Evolutionary conservation across 2,888 invertebrate species (phyloP).

Genomic region (Aromia moschata): DNA sequence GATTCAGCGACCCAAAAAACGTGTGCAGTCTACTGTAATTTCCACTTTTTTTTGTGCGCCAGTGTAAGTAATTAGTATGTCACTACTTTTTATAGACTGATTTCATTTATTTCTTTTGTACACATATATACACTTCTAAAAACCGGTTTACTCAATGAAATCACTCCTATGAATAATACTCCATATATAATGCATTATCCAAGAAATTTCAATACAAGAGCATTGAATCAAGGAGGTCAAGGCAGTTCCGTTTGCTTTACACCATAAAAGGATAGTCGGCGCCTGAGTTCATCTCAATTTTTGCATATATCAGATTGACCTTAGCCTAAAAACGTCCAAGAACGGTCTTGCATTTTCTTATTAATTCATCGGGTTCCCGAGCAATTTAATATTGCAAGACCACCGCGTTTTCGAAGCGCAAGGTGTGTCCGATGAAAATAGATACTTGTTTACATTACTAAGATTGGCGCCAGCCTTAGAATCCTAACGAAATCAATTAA

Average conservation of each 20-base stretch:
- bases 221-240: slow-evolving; percentile 22
- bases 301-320: slow-evolving; percentile 22
- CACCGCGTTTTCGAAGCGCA: slow-evolving; percentile 4
- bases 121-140: no score
- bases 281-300: slow-evolving; percentile 18
- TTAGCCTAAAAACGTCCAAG: slow-evolving; percentile 25
- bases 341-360: background rate
- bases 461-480: slow-evolving; percentile 18
- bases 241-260: slow-evolving; percentile 9
- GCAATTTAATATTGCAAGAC: slow-evolving; percentile 6
- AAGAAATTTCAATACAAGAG: background rate
- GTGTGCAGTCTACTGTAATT: no score
- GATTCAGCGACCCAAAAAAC: no score
- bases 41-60: no score
- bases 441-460: slow-evolving; percentile 21
- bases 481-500: slow-evolving; percentile 20
- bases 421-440: slow-evolving; percentile 19
- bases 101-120: no score
- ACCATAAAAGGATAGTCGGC: slow-evolving; percentile 22
- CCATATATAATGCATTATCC: background rate
- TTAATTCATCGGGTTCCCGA: background rate
- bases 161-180: slow-evolving; percentile 3
- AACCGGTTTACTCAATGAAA: no score
- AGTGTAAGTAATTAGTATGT: no score
- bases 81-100: no score